Evolutionary conservation across 2,888 invertebrate genomes (phyloP).

Genomic region (Gymnocheta viridis): DNA sequence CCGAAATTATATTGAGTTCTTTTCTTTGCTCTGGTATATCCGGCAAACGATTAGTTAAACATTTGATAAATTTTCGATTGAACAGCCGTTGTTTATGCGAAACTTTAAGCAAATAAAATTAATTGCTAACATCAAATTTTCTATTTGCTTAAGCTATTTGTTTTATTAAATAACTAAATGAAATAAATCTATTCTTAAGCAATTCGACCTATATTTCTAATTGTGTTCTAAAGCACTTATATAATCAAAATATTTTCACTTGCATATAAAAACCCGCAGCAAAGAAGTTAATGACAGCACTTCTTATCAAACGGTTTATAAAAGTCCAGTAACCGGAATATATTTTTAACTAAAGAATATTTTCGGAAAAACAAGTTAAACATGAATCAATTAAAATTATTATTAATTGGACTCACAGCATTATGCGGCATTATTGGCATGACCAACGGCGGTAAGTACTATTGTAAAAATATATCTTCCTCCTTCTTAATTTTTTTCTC

Average conservation of each 20-base stretch:
- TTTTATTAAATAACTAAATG: no score
- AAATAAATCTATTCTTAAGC: no score
- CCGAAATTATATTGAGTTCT: no score
- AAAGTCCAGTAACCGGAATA: neutral
- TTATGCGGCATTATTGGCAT: neutral
- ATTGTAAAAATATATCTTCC: neutral
- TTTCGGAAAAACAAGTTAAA: neutral
- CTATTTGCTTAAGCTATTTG: no score
- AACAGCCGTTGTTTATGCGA: no score
- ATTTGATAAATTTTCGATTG: no score
- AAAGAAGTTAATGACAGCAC: neutral
- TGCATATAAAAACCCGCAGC: neutral
- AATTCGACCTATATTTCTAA: no score
- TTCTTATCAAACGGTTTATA: neutral
- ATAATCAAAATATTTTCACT: neutral
- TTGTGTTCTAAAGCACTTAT: no score
- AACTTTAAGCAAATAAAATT: no score
- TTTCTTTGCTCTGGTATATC: no score
- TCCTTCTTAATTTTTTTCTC: neutral
- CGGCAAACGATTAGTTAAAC: no score
- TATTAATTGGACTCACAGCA: neutral
- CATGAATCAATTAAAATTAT: conserved; percentile 18
- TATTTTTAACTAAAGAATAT: neutral
- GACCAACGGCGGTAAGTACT: neutral
- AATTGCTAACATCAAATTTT: no score